phyloP scores from a whole-genome alignment of 2,888 invertebrate genomes.

The Drosophila planitibia region DNA sequence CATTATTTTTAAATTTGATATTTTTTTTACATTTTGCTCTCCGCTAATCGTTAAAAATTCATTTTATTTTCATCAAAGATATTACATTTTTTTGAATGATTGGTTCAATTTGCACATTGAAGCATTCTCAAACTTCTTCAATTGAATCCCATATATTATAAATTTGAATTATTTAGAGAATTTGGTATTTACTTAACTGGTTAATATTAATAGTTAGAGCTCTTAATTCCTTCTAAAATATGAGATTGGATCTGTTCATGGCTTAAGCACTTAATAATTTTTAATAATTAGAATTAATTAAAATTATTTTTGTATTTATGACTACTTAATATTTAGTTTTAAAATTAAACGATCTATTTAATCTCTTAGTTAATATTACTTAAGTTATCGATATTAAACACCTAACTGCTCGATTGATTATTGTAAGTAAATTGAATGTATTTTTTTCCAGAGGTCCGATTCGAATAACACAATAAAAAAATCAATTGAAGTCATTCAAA shows the following conservation, averaged over 20 bases:
- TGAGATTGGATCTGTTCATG: background rate
- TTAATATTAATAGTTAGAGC: background rate
- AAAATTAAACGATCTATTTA: background rate
- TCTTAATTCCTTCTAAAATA: background rate
- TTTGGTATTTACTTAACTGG: background rate
- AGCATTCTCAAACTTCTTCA: background rate
- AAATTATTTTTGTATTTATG: background rate
- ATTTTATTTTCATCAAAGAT: background rate
- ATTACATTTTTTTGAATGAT: background rate
- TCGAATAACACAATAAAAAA: background rate
- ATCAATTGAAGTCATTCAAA: accelerated
- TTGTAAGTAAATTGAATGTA: background rate
- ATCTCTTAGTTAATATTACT: background rate
- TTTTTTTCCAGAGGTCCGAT: accelerated
- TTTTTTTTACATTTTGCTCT: background rate
- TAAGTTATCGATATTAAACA: background rate
- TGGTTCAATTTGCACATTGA: background rate
- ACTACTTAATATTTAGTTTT: background rate
- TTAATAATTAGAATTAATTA: background rate
- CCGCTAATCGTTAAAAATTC: background rate
- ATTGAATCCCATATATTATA: background rate
- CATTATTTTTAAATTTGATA: background rate
- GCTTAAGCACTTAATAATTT: background rate
- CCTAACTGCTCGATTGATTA: background rate
- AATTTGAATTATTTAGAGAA: background rate